Conservation (phyloP, 1,140 invertebrate species). For the Ostrea edulis region DNA sequence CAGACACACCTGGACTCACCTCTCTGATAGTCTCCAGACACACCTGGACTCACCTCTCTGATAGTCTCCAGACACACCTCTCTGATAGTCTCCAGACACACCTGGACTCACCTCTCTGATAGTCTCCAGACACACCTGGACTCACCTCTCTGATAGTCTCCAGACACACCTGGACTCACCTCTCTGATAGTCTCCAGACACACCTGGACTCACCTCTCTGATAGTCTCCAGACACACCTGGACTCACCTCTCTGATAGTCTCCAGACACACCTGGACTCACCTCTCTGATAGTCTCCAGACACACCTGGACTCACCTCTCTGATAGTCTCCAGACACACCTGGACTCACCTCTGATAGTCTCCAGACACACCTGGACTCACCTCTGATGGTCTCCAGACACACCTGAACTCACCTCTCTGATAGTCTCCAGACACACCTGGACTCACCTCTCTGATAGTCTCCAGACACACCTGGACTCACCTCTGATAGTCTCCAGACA, state of each 20-base stretch:
- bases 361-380: slow-evolving; percentile 82
- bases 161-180: slow-evolving; percentile 82
- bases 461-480: slow-evolving; percentile 81
- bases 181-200: no score
- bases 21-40: slow-evolving; percentile 79
- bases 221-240: slow-evolving; percentile 80
- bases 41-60: slow-evolving; percentile 81
- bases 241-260: no score
- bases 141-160: slow-evolving; percentile 78
- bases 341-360: slow-evolving; percentile 80
- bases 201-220: slow-evolving; percentile 73
- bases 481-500: slow-evolving; percentile 79
- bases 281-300: slow-evolving; percentile 78
- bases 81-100: slow-evolving; percentile 79
- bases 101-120: no score
- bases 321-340: slow-evolving; percentile 79
- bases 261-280: no score
- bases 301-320: slow-evolving; percentile 81
- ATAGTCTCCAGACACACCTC: no score
- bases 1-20: slow-evolving; percentile 81
- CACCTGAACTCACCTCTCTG: slow-evolving; percentile 73
- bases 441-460: slow-evolving; percentile 80
- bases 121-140: no score
- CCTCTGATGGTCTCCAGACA: slow-evolving; percentile 77
- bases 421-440: slow-evolving; percentile 80